A percentile compares a stretch with the other conserved stretches of the same genome.
These are phyloP conservation scores for Mesocricetus auratus DNA, from an alignment of 2,113 vertebrate species.

Conservation along the genomic window DNA sequence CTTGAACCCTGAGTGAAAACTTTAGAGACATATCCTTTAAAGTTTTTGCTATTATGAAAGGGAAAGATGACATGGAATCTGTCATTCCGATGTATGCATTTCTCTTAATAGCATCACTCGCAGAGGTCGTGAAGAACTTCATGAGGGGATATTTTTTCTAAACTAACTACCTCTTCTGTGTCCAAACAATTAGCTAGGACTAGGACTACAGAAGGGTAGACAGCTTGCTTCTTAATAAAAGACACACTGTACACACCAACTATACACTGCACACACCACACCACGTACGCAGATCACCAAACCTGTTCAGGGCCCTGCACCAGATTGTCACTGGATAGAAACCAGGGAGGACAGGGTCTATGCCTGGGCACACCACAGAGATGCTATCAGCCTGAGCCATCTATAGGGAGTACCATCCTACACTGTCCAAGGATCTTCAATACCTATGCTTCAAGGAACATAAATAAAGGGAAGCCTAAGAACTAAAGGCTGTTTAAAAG, in stretches of 20 bases:
- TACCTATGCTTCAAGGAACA: not conserved
- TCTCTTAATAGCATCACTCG: too few species aligned
- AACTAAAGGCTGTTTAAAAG: not conserved
- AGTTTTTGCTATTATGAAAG: too few species aligned
- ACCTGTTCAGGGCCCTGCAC: not conserved
- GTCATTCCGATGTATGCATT: not conserved
- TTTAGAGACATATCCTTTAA: too few species aligned
- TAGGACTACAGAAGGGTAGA: not conserved
- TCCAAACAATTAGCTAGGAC: not conserved
- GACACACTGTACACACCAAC: not conserved
- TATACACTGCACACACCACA: not conserved
- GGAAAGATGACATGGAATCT: not conserved
- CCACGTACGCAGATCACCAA: not conserved
- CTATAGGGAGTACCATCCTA: not conserved
- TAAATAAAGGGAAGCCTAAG: not conserved
- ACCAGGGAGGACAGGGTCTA: not conserved
- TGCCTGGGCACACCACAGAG: not conserved
- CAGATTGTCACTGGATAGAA: not conserved
- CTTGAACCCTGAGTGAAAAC: too few species aligned
- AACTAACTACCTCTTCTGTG: not conserved
- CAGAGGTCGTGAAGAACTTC: not conserved
- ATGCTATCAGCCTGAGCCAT: not conserved
- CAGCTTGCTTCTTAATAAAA: not conserved
- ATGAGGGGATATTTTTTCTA: not conserved
- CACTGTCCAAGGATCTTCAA: not conserved